phyloP scores from a whole-genome alignment of 2,888 invertebrate species.

The Himalopsyche tibetana region DNA sequence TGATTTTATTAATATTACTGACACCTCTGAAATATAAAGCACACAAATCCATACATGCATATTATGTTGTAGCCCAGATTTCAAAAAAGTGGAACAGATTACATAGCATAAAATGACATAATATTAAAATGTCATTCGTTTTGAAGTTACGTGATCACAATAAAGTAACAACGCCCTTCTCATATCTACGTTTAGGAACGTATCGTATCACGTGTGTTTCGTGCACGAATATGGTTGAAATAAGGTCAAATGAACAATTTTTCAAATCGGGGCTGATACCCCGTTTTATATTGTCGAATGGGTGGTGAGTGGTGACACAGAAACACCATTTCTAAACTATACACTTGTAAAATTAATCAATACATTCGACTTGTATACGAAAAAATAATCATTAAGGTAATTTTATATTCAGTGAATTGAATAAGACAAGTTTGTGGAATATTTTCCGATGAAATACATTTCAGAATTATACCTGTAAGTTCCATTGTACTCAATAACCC shows the following conservation, averaged over 20 bases:
- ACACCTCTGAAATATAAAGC: too few relatives aligned
- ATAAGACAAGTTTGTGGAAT: too few relatives aligned
- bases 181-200: neutral
- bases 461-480: too few relatives aligned
- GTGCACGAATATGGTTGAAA: constrained; percentile 17
- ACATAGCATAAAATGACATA: neutral
- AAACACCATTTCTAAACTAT: neutral
- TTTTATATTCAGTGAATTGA: too few relatives aligned
- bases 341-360: neutral
- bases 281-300: neutral
- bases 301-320: neutral
- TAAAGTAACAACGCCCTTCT: constrained; percentile 5
- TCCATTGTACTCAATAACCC: too few relatives aligned
- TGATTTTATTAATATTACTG: too few relatives aligned
- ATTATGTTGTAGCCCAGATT: too few relatives aligned
- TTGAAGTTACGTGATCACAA: neutral
- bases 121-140: constrained; percentile 13
- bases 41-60: too few relatives aligned
- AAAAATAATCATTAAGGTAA: too few relatives aligned
- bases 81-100: too few relatives aligned
- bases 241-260: constrained; percentile 17
- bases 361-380: neutral
- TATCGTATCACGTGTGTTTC: constrained; percentile 10
- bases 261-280: constrained; percentile 7
- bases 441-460: too few relatives aligned